Conservation (phyloP, 2,113 vertebrate genomes). For the Anthoscopus minutus region DNA sequence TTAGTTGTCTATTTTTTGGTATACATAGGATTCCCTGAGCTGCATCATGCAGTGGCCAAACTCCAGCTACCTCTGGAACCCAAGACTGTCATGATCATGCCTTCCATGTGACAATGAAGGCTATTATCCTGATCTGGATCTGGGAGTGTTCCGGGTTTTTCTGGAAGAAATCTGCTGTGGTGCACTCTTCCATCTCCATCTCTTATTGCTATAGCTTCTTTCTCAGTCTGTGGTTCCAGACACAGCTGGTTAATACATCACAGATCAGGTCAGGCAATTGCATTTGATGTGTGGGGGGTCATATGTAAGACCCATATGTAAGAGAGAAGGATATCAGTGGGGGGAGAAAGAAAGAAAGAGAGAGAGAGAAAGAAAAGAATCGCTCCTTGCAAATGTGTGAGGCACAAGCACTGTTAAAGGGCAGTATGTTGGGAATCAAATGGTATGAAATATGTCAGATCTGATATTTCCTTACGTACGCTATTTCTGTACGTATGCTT, state of each 20-base stretch:
- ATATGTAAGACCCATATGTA: conserved; percentile 2
- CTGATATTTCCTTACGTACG: background rate
- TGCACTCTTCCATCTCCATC: background rate
- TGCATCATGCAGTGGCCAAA: background rate
- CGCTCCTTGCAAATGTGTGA: background rate
- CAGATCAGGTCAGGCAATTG: conserved; percentile 4
- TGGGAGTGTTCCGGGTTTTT: background rate
- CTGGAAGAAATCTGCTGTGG: background rate
- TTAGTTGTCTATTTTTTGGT: background rate
- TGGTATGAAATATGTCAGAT: background rate
- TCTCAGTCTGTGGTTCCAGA: background rate
- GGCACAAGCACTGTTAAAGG: background rate
- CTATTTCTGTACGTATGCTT: background rate
- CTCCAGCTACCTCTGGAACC: background rate
- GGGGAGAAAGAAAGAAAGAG: background rate
- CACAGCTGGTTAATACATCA: conserved; percentile 30
- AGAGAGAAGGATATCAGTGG: background rate
- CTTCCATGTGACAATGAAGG: background rate
- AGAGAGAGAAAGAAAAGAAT: background rate
- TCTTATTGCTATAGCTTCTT: background rate
- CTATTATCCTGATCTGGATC: background rate
- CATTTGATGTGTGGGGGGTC: conserved; percentile 17
- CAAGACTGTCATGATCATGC: background rate
- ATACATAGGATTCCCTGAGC: background rate
- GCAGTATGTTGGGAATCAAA: background rate